Conservation (phyloP, 92 coral and sea anemone genomes). For the Epizoanthus fatuus region DNA sequence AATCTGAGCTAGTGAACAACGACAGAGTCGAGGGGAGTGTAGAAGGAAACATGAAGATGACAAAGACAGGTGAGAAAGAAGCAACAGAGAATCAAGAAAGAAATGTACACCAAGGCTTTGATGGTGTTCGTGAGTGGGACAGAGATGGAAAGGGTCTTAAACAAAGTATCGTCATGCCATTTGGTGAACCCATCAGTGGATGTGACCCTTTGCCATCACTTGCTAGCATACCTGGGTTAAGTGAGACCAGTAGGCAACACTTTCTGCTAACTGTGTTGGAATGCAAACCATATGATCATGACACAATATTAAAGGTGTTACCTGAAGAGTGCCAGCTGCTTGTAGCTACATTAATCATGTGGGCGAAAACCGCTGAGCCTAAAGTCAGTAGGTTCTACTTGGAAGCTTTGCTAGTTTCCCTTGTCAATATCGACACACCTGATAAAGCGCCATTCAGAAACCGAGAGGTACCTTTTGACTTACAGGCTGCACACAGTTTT, state of each 20-base stretch:
- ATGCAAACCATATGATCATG: no score
- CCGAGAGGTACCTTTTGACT: no score
- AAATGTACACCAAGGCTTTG: not conserved
- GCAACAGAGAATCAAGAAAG: not conserved
- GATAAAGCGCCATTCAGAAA: no score
- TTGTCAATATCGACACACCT: no score
- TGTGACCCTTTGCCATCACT: constrained; percentile 55
- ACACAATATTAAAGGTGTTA: no score
- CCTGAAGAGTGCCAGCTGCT: no score
- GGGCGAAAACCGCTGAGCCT: no score
- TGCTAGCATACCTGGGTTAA: constrained; percentile 55
- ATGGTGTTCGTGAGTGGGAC: constrained; percentile 70
- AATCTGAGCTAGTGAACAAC: not conserved
- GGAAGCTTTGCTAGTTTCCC: no score
- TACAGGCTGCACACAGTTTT: no score
- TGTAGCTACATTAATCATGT: no score
- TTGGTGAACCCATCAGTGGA: not conserved
- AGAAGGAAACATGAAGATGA: not conserved
- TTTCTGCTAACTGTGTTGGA: no score
- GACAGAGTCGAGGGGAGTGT: not conserved
- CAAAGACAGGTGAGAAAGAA: not conserved
- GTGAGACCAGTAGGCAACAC: constrained; percentile 35
- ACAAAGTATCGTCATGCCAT: constrained; percentile 13
- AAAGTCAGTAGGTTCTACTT: no score
- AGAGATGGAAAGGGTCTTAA: constrained; percentile 54